Conservation (phyloP, 2,888 invertebrate genomes). For the Eilema caniola region DNA sequence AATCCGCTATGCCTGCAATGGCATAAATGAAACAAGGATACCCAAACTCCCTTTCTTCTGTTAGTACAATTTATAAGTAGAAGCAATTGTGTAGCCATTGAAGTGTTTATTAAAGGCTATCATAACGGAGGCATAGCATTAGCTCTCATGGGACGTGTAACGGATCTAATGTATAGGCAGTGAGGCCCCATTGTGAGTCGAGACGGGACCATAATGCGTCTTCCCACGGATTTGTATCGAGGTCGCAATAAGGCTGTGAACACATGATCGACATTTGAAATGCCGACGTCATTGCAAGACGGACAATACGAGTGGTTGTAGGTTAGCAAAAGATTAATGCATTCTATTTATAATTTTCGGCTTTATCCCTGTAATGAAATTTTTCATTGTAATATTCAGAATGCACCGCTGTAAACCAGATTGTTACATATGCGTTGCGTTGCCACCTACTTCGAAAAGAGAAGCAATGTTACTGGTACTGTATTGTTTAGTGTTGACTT, state of each 20-base stretch:
- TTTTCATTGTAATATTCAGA: too few relatives aligned
- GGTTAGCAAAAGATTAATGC: conserved; percentile 10
- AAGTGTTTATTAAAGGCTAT: conserved; percentile 44
- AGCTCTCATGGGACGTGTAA: conserved; percentile 51
- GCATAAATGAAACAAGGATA: neutral
- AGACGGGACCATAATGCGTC: conserved; percentile 58
- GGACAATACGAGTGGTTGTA: conserved; percentile 12
- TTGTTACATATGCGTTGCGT: too few relatives aligned
- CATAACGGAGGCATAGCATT: conserved; percentile 53
- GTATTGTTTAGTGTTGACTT: too few relatives aligned
- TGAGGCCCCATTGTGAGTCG: conserved; percentile 51
- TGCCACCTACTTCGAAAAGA: too few relatives aligned
- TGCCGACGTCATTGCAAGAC: conserved; percentile 25
- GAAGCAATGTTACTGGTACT: too few relatives aligned
- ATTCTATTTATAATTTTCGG: neutral
- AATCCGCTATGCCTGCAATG: too few relatives aligned
- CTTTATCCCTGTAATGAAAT: neutral
- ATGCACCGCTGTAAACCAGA: too few relatives aligned
- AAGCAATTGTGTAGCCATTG: conserved; percentile 22
- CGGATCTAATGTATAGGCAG: conserved; percentile 44
- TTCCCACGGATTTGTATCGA: conserved; percentile 76
- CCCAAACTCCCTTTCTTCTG: neutral
- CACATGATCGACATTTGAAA: conserved; percentile 45
- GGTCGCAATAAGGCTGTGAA: conserved; percentile 57
- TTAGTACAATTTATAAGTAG: neutral